A percentile compares a stretch with the other conserved stretches of the same genome.
phyloP scores from a whole-genome alignment of 2,888 invertebrate species.

The Parnassius orleans region DNA sequence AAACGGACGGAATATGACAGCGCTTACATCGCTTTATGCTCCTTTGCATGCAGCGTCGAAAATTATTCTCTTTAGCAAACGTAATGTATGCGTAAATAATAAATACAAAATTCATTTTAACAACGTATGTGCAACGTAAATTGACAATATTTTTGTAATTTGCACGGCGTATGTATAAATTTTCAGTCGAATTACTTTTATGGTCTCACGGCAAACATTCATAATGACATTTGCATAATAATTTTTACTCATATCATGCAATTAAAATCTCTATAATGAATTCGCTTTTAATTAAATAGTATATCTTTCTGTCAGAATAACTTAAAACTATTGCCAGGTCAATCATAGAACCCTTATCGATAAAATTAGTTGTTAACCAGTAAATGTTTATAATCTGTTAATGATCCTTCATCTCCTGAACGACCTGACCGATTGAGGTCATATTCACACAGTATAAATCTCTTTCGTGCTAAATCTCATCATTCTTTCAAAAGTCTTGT shows the following conservation, averaged over 20 bases:
- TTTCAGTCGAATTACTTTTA: slow-evolving; percentile 15
- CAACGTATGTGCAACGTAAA: slow-evolving; percentile 14
- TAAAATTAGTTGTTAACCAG: not conserved
- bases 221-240: not conserved
- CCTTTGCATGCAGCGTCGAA: slow-evolving; percentile 30
- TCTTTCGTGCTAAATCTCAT: too few species aligned
- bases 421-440: too few species aligned
- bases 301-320: not conserved
- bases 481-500: too few species aligned
- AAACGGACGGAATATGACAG: slow-evolving; percentile 45
- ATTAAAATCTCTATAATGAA: too few species aligned
- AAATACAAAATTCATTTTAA: slow-evolving; percentile 22
- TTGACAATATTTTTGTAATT: slow-evolving; percentile 24
- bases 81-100: slow-evolving; percentile 50
- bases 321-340: not conserved
- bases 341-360: not conserved
- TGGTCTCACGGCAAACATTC: not conserved
- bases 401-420: too few species aligned
- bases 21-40: slow-evolving; percentile 33
- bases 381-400: not conserved
- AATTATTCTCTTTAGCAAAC: slow-evolving; percentile 40
- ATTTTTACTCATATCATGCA: too few species aligned
- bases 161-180: slow-evolving; percentile 20
- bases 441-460: too few species aligned
- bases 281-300: not conserved